Evolutionary conservation across 2,888 invertebrate genomes (phyloP), one percentile per base, ranked within the genome.

Genomic region (Melieria omissa): DNA sequence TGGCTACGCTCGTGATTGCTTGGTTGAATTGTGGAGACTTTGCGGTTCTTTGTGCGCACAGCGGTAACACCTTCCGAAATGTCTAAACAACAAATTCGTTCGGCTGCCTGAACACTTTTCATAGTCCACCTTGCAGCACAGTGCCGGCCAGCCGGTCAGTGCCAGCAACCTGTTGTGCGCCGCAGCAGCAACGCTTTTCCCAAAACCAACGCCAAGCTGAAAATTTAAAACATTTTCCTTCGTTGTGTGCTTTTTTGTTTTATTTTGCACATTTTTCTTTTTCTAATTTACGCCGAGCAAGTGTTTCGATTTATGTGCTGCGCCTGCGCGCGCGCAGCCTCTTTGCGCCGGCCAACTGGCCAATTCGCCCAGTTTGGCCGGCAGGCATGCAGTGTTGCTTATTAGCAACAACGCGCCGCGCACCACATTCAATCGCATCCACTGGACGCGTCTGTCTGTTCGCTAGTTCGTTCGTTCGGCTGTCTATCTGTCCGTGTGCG

Each of bases 61-160:
- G 73, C 66, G 68, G 73, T 65, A 70, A 69, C 73, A 73, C 73
- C 73, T 73, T 70, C 70, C 16, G 61, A 72, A 66, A 65, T 49
- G 44, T n/a, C 29, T 10, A 70, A 65, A 65, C 65, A 49, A 44
- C 52, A 68, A 60, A 60, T 68, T 68, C 54, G 58, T 52, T 52
- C 60, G 14, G 42, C 10, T 60, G 41, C 47, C 29, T 74, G 74
- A 74, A 73, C 75, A 76, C 75, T 75, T 73, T 73, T 74, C 75
- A 75, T 72, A 74, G 29, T 29, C 29, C 29, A 29, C 29, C 29
- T 29, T 29, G 29, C 29, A 29, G 16, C 16, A 16, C 16, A 1
- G 16, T 2, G 16, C 16, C 16, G 16, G 16, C 16, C 16, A 16
- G 29, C 29, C 29, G n/a, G 57, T 16, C 52, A n/a, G 10, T 12